Base-by-base conservation (phyloP, 2,113 vertebrate genomes). In the Proteles cristata region DNA sequence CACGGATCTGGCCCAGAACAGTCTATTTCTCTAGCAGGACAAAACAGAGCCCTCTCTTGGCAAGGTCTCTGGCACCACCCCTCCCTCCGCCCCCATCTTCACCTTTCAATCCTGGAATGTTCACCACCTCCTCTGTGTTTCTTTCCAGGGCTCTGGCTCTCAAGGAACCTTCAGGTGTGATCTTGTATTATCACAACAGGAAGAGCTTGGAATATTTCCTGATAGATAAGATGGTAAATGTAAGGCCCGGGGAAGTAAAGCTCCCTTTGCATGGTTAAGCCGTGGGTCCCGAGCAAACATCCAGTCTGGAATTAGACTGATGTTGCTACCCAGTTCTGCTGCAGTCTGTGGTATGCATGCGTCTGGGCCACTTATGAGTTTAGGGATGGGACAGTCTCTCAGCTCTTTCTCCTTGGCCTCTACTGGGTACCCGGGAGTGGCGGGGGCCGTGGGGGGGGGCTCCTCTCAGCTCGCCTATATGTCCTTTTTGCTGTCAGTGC, bases 11-110 rank as follows among this genome's bases (percentile, higher is more conserved):
- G 77, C n/a, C 77, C 4, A 7, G 45, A 23, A 50, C 0, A 11
- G 85, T 5, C 63, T 12, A 4, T 80, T 83, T 79, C 86, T 84
- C 48, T 81, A 17, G 71, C 39, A 26, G 77, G 45, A 35, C 1
- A 17, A 53, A 16, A 43, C 28, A 11, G 11, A 80, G 35, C 4
- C 33, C 17, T 15, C 26, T 80, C 35, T 19, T 31, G 31, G 45
- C 10, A 9, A 61, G 43, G 53, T 45, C 14, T 87, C 48, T 63
- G 48, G 35, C 55, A 79, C 39, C 74, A 15, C 26, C 43, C 17
- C 4, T 28, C n/a, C 16, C 9, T 5, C 5, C 15, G 21, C 19
- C 58, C 58, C 16, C 0, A 0, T 10, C 80, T 66, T n/a, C 11
- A 43, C 25, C n/a, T 61, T 33, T 80, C 6, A 3, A 2, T 55